Base-by-base conservation (phyloP, 2,113 vertebrate species). In the Myxocyprinus asiaticus region DNA sequence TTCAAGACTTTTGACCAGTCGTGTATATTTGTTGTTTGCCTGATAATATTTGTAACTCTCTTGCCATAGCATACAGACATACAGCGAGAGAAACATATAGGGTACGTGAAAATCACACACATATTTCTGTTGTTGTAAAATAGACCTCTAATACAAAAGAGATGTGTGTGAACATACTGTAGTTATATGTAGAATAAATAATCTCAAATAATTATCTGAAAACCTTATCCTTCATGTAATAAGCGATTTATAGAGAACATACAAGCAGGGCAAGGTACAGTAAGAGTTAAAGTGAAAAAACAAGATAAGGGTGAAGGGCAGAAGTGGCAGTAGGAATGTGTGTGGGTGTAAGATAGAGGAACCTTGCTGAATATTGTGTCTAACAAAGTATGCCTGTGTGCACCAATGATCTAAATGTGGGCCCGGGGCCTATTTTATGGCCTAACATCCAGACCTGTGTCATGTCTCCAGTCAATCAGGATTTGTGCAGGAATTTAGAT, bases 331-430 rank as follows among this genome's bases (percentile, higher is more conserved):
- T n/a, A 63, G 15, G 74, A 77, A 70, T 81, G 73, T 81, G 58
- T 59, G 74, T 78, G 51, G 67, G 73, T 63, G 72, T 9, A 61
- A 51, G 56, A 51, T 7, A 1, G 44, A 14, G 56, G 14, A 59
- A 44, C 3, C n/a, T 59, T 9, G 9, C 42, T 74, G 14, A 33
- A 53, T 63, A 56, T 59, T 66, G 59, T 22, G 43, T 63, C 63
- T 79, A 63, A 33, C 58, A 65, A 77, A 61, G 61, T 78, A 61
- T 82, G 67, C 53, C n/a, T 78, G 63, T 62, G 22, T 73, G 69
- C 44, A 17, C 59, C 42, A 15, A 22, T 72, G 66, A 71, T 53
- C 65, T 68, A 42, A 67, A 47, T 65, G 62, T 70, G 61, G 67
- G 43, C 71, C 56, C 50, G 44, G 10, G 43, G 43, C 76, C 53